phyloP scores from a whole-genome alignment of 2,888 invertebrate genomes.

The Drosophila gaucha region DNA sequence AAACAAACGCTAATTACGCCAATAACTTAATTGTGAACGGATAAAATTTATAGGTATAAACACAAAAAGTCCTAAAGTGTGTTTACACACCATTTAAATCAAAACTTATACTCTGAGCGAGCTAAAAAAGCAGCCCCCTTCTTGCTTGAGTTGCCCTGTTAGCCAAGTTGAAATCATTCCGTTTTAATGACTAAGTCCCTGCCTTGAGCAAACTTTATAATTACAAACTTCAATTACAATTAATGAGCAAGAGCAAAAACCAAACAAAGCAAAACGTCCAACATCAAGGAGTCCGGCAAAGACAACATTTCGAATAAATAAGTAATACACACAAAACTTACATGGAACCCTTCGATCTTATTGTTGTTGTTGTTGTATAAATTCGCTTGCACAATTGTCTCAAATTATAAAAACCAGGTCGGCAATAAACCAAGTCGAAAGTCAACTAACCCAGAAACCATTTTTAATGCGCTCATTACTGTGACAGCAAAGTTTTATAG shows the following conservation, averaged over 20 bases:
- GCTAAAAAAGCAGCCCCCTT: too few species aligned
- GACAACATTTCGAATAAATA: slow-evolving; percentile 2
- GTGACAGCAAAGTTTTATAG: not conserved
- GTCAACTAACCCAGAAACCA: slow-evolving; percentile 5
- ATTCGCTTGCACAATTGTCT: too few species aligned
- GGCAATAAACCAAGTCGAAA: slow-evolving; percentile 6
- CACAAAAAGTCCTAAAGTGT: slow-evolving; percentile 58
- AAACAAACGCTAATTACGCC: slow-evolving; percentile 60
- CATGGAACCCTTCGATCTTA: slow-evolving; percentile 4
- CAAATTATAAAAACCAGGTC: slow-evolving; percentile 18
- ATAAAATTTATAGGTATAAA: slow-evolving; percentile 25
- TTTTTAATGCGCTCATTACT: not conserved
- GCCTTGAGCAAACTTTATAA: slow-evolving; percentile 74
- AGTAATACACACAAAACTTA: slow-evolving; percentile 9
- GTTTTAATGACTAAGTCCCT: slow-evolving; percentile 75
- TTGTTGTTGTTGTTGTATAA: slow-evolving; percentile 16
- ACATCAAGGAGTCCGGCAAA: slow-evolving; percentile 17
- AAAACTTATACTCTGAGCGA: slow-evolving; percentile 57
- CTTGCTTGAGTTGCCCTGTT: slow-evolving; percentile 46
- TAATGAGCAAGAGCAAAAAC: slow-evolving; percentile 65
- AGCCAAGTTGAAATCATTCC: slow-evolving; percentile 64
- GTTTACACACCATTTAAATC: slow-evolving; percentile 79
- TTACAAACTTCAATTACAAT: slow-evolving; percentile 81
- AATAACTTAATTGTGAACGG: slow-evolving; percentile 76
- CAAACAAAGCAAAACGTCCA: slow-evolving; percentile 42